Evolutionary conservation across 2,113 vertebrate species (phyloP).

Genomic region (Pyrgilauda ruficollis): DNA sequence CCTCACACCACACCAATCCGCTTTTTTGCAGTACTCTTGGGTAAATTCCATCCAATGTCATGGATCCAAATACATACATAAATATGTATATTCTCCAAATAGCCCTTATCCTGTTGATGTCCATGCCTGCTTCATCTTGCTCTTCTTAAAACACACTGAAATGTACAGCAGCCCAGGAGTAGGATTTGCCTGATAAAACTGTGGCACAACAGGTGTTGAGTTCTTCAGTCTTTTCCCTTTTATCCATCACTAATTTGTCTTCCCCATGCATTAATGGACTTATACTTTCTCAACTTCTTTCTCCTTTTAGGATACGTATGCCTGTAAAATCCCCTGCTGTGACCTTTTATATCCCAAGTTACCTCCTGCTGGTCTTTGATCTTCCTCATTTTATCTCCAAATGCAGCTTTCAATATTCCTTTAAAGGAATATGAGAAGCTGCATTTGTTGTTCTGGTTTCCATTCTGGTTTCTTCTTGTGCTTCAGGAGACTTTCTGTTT

Average conservation of each 20-base stretch:
- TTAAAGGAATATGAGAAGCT: background rate
- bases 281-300: background rate
- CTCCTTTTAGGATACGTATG: background rate
- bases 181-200: background rate
- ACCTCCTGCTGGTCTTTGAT: background rate
- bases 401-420: background rate
- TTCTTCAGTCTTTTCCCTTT: background rate
- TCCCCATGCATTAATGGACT: background rate
- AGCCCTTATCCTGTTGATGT: background rate
- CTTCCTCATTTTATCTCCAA: background rate
- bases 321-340: background rate
- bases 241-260: background rate
- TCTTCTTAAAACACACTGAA: background rate
- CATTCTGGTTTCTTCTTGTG: background rate
- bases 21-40: background rate
- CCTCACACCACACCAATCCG: accelerated
- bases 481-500: background rate
- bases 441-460: background rate
- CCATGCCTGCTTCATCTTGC: background rate
- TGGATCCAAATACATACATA: background rate
- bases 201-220: background rate
- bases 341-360: background rate
- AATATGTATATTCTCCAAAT: background rate
- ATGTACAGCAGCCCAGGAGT: background rate
- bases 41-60: background rate